These are phyloP conservation scores for Arbacia lixula DNA, from an alignment of 53 echinoderm and acorn worm species.

Conservation along the genomic window DNA sequence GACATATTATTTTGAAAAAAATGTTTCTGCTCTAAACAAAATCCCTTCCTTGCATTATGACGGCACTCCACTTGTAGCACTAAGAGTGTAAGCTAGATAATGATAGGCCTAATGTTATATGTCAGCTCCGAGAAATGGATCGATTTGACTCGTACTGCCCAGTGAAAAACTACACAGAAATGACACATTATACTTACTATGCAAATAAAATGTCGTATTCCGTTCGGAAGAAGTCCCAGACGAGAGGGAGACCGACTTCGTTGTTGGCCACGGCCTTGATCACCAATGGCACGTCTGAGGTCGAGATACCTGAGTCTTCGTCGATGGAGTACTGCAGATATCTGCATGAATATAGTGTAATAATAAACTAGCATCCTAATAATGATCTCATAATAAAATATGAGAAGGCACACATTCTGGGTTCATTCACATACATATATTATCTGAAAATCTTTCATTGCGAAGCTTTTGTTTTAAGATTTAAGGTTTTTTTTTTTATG, in stretches of 20 bases:
- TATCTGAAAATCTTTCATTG: too few relatives aligned
- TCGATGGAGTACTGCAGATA: background rate
- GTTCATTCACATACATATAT: too few relatives aligned
- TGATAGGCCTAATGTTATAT: background rate
- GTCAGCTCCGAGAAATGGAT: too few relatives aligned
- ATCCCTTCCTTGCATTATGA: too few relatives aligned
- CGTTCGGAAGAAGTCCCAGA: constrained; percentile 29
- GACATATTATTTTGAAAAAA: too few relatives aligned
- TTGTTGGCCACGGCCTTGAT: background rate
- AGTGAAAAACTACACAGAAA: background rate
- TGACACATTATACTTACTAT: background rate
- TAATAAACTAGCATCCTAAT: too few relatives aligned
- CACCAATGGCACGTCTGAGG: background rate
- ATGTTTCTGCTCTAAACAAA: too few relatives aligned
- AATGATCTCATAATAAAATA: too few relatives aligned
- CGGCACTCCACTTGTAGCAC: too few relatives aligned
- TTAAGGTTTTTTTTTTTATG: too few relatives aligned
- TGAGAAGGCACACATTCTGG: too few relatives aligned
- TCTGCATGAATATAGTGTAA: background rate
- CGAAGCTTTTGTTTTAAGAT: too few relatives aligned
- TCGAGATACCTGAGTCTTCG: background rate
- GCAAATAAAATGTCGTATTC: constrained; percentile 14
- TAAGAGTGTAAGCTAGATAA: background rate
- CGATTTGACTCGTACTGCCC: background rate
- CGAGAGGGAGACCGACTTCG: constrained; percentile 1